Percentiles rank a stretch among this genome's conserved stretches.
Evolutionary conservation across 2,113 vertebrate species (phyloP).

Genomic region (Nycticryphes semicollaris): DNA sequence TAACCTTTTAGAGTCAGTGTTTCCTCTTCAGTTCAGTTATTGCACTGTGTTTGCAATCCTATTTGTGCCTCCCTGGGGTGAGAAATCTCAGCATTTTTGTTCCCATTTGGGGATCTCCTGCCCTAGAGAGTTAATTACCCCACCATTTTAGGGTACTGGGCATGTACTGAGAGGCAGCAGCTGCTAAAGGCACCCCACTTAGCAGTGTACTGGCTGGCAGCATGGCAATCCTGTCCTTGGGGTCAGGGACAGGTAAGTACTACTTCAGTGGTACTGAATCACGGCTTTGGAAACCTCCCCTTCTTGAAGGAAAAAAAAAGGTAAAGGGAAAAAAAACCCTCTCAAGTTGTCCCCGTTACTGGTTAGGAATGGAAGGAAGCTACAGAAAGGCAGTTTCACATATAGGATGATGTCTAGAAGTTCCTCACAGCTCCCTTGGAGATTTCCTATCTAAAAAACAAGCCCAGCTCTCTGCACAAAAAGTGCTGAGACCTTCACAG

Average conservation of each 20-base stretch:
- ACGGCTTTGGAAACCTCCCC: background rate
- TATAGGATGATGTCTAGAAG: background rate
- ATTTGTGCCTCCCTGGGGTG: background rate
- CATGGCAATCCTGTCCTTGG: fast-evolving
- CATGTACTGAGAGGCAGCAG: background rate
- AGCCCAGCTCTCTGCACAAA: background rate
- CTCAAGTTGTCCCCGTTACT: background rate
- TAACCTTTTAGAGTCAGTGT: background rate
- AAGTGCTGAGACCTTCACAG: background rate
- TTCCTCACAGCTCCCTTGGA: background rate
- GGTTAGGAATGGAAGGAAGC: background rate
- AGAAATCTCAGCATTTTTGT: background rate
- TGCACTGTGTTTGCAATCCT: background rate
- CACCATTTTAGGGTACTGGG: background rate
- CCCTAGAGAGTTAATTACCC: background rate
- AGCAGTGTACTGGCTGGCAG: background rate
- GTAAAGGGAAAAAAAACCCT: background rate
- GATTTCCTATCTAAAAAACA: background rate
- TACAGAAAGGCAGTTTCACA: background rate
- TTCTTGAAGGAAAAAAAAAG: background rate
- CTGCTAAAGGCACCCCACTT: background rate
- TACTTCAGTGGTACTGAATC: background rate
- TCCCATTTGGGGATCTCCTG: background rate
- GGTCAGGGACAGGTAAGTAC: background rate
- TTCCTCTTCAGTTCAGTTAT: background rate